These are phyloP conservation scores for Saturnia japonica DNA, from an alignment of 2,888 invertebrate genomes.

Conservation along the genomic window DNA sequence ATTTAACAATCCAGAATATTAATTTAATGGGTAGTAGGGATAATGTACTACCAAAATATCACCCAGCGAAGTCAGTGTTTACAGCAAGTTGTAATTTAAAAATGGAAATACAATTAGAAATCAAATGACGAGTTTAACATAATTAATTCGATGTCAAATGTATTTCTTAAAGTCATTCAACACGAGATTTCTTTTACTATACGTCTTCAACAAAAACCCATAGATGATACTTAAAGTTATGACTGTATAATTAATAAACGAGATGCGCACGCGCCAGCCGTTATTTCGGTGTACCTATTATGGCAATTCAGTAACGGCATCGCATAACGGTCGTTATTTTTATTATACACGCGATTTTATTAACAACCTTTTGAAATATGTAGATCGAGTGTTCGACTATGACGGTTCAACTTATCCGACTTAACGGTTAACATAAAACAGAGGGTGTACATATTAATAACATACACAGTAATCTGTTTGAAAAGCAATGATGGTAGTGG, in stretches of 20 bases:
- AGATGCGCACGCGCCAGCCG: slow-evolving; percentile 53
- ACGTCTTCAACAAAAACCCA: background rate
- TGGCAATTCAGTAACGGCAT: slow-evolving; percentile 68
- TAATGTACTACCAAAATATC: too few relatives aligned
- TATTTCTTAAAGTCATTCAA: background rate
- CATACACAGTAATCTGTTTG: background rate
- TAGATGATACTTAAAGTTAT: background rate
- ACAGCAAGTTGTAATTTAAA: too few relatives aligned
- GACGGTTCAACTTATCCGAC: slow-evolving; percentile 3
- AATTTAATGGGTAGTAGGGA: too few relatives aligned
- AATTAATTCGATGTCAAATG: background rate
- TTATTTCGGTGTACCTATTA: slow-evolving; percentile 41
- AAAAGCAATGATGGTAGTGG: background rate
- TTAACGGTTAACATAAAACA: background rate
- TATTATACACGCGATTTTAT: slow-evolving; percentile 53
- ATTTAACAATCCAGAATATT: too few relatives aligned
- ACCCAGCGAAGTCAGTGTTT: too few relatives aligned
- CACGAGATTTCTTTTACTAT: background rate
- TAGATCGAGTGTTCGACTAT: slow-evolving; percentile 24
- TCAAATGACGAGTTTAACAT: background rate
- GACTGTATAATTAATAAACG: slow-evolving; percentile 52
- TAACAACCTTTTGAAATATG: slow-evolving; percentile 33
- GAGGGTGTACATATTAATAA: background rate
- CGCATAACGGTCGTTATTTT: slow-evolving; percentile 58
- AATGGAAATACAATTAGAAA: background rate